Evolutionary conservation across 2,113 vertebrate species (phyloP).

Genomic region (Hystrix cristata): DNA sequence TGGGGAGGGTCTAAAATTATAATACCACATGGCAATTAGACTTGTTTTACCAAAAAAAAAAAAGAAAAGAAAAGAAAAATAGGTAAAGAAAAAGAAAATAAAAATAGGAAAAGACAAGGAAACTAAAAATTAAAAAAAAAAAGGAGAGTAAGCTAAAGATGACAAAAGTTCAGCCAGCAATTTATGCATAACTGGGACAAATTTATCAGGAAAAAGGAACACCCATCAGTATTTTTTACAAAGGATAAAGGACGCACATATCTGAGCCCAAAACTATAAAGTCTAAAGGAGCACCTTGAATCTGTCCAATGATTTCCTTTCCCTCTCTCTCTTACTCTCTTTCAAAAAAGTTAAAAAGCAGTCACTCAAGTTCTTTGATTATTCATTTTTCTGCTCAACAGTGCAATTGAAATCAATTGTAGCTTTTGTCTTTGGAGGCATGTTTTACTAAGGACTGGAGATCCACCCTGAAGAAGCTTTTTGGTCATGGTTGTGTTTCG

Average conservation of each 20-base stretch:
- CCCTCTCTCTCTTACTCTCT: not conserved
- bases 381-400: not conserved
- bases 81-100: not conserved
- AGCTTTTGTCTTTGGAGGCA: not conserved
- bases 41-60: not conserved
- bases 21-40: not conserved
- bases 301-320: not conserved
- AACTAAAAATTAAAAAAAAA: not conserved
- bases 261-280: not conserved
- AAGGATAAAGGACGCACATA: not conserved
- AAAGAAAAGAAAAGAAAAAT: not conserved
- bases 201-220: not conserved
- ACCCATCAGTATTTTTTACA: not conserved
- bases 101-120: not conserved
- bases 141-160: not conserved
- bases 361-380: not conserved
- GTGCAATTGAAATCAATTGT: not conserved
- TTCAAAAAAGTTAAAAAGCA: not conserved
- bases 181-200: not conserved
- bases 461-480: not conserved
- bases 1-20: not conserved
- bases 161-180: not conserved
- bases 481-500: not conserved
- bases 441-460: not conserved
- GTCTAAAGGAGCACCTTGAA: not conserved